A percentile compares a stretch with the other conserved stretches of the same genome.
Conservation (phyloP, 2,797 vertebrate genomes). For the Dicrostonyx torquatus region DNA sequence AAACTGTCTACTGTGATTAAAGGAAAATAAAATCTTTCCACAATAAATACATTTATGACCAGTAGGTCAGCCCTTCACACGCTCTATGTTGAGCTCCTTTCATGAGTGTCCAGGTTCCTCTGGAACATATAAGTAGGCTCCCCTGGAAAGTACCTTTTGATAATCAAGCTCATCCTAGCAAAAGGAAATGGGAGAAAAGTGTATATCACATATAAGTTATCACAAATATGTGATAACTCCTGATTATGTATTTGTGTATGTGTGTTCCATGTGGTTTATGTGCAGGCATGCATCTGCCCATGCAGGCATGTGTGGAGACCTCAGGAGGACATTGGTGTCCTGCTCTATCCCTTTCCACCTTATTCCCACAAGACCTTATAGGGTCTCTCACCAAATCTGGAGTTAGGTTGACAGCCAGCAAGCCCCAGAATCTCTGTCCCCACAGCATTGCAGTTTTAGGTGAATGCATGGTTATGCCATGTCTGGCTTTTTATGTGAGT, state of each 20-base stretch:
- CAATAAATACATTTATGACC: background rate
- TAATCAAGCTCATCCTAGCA: background rate
- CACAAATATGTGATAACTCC: background rate
- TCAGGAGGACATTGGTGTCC: background rate
- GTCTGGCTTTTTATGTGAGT: no score
- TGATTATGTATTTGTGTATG: background rate
- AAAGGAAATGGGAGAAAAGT: background rate
- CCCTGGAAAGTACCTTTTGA: background rate
- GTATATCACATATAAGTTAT: no score
- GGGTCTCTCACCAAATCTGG: background rate
- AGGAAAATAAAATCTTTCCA: background rate
- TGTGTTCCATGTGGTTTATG: background rate
- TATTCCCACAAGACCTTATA: background rate
- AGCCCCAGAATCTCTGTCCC: background rate
- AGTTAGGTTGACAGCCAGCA: background rate
- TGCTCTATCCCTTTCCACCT: no score
- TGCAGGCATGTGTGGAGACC: background rate
- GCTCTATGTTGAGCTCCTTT: background rate
- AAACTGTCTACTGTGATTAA: background rate
- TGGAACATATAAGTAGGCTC: background rate
- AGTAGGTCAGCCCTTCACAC: no score
- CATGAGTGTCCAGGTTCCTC: background rate
- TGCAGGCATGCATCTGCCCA: background rate
- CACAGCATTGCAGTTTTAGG: background rate
- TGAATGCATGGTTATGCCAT: background rate